A percentile compares a stretch with the other conserved stretches of the same genome.
Evolutionary conservation across 1,140 invertebrate species (phyloP).

Genomic region (Drosophila repleta): DNA sequence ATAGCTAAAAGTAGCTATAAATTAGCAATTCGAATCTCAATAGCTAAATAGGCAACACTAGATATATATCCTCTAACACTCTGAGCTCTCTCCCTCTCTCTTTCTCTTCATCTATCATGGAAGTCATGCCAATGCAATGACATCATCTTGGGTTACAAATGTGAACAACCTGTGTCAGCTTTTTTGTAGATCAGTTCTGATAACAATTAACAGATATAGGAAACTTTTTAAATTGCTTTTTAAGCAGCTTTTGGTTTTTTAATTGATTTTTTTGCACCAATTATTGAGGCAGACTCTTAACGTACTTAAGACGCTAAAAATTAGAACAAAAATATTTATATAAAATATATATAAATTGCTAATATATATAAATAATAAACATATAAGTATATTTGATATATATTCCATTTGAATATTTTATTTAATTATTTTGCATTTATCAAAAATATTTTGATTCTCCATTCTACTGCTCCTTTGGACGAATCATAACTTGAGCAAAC

Average conservation of each 20-base stretch:
- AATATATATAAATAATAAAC: no score
- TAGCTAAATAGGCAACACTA: no score
- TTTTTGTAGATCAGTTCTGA: neutral
- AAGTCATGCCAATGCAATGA: constrained; percentile 24
- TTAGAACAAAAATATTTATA: no score
- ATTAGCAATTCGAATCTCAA: no score
- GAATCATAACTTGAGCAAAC: constrained; percentile 39
- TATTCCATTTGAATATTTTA: no score
- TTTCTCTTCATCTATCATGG: neutral
- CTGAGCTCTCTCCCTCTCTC: neutral
- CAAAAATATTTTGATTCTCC: no score
- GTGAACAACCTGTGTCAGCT: constrained; percentile 2
- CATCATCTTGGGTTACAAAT: constrained; percentile 13
- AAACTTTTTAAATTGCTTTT: constrained; percentile 1
- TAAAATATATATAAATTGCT: no score
- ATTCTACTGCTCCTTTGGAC: constrained; percentile 17
- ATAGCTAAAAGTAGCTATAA: no score
- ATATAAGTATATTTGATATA: no score
- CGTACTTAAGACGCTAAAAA: no score
- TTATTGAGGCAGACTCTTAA: neutral
- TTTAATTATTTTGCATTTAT: no score
- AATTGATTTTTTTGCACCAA: neutral
- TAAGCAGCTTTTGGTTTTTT: neutral
- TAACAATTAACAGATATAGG: neutral
- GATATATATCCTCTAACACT: constrained; percentile 42